These are phyloP conservation scores for Brachionus paranguensis DNA, from an alignment of 1,140 invertebrate species.

Conservation along the genomic window DNA sequence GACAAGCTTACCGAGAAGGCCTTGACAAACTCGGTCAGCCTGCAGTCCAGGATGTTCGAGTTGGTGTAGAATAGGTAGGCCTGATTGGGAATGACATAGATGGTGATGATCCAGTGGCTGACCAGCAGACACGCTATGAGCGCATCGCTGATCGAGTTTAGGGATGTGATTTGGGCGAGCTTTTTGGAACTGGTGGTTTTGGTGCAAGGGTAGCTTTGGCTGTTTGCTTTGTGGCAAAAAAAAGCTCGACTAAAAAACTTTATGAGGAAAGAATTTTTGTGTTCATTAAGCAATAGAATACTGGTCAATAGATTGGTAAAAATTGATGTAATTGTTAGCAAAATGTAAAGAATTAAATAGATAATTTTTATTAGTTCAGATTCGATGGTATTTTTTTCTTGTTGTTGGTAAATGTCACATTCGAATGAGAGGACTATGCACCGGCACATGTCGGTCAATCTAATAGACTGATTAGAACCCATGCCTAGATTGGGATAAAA, in stretches of 20 bases:
- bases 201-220: background rate
- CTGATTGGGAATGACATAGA: conserved; percentile 24
- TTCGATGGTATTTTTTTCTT: background rate
- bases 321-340: background rate
- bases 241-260: background rate
- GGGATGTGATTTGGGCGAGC: background rate
- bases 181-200: background rate
- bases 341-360: conserved; percentile 12
- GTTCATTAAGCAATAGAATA: background rate
- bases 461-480: background rate
- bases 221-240: background rate
- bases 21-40: conserved; percentile 18
- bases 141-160: conserved; percentile 27
- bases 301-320: background rate
- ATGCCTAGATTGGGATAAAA: background rate
- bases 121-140: background rate
- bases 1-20: conserved; percentile 24
- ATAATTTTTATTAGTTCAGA: background rate
- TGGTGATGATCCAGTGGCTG: conserved; percentile 1
- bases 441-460: background rate
- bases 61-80: background rate
- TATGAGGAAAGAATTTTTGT: background rate
- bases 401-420: background rate
- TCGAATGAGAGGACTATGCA: background rate
- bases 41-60: background rate